A percentile compares a stretch with the other conserved stretches of the same genome.
Conservation (phyloP, 2,888 invertebrate species). For the Proisotoma minuta region DNA sequence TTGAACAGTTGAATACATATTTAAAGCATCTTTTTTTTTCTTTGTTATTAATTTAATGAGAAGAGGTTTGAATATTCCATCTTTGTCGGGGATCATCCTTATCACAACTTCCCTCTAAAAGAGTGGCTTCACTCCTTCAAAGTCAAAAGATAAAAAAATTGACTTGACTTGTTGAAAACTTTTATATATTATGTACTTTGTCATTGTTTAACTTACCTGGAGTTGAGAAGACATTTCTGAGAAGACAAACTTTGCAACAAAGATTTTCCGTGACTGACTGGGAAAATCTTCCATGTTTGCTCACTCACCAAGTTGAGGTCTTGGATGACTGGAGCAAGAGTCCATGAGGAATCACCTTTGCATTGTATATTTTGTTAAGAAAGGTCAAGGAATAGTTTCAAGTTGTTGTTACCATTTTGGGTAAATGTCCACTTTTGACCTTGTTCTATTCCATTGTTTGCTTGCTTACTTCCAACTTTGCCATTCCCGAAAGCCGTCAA, state of each 20-base stretch:
- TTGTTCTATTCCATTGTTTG: constrained; percentile 21
- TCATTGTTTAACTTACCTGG: constrained; percentile 13
- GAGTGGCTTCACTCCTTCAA: constrained; percentile 18
- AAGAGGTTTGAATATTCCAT: constrained; percentile 19
- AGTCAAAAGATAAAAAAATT: background rate
- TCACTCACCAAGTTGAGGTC: constrained; percentile 36
- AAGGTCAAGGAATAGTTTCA: background rate
- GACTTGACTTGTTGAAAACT: background rate
- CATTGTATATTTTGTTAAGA: background rate
- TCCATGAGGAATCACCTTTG: constrained; percentile 30
- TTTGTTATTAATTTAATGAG: background rate
- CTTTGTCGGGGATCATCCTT: constrained; percentile 32
- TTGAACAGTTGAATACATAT: too few relatives aligned
- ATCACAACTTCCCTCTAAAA: constrained; percentile 30
- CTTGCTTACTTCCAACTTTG: constrained; percentile 27
- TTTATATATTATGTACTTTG: background rate
- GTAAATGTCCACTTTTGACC: constrained; percentile 34
- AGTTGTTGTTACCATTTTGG: constrained; percentile 23
- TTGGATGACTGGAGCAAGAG: constrained; percentile 33
- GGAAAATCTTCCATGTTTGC: constrained; percentile 30
- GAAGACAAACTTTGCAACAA: constrained; percentile 24
- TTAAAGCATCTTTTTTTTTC: too few relatives aligned
- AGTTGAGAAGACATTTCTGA: constrained; percentile 31
- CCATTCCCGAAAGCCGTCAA: constrained; percentile 34
- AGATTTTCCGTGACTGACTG: constrained; percentile 31